phyloP scores from a whole-genome alignment of 2,888 invertebrate genomes.

The Dasysyrphus tricinctus region DNA sequence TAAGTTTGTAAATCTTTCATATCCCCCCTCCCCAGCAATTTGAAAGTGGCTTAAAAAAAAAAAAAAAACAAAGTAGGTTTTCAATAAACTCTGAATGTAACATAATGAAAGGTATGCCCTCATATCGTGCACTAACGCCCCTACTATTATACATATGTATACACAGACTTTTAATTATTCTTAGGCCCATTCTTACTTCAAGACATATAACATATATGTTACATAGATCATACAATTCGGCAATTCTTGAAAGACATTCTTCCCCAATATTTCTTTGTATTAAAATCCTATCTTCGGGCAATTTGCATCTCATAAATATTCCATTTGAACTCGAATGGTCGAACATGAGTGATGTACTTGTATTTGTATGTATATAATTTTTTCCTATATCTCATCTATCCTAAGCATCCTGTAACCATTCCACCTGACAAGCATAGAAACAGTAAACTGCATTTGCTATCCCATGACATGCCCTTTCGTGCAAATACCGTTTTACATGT shows the following conservation, averaged over 20 bases:
- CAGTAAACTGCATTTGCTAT: constrained; percentile 40
- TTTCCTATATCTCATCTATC: background rate
- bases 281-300: constrained; percentile 6
- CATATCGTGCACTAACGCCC: no score
- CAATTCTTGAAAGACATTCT: background rate
- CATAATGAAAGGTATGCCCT: no score
- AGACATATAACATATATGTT: no score
- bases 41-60: no score
- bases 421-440: constrained; percentile 20
- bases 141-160: no score
- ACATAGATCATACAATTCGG: no score
- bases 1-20: no score
- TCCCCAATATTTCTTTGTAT: background rate
- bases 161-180: no score
- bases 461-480: constrained; percentile 31
- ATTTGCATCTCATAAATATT: constrained; percentile 31
- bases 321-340: constrained; percentile 11
- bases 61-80: no score
- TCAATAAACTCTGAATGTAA: no score
- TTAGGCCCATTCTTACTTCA: no score
- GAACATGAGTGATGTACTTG: constrained; percentile 3
- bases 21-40: no score
- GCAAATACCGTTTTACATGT: constrained; percentile 55
- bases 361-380: background rate
- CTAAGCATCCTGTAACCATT: background rate